A percentile compares a stretch with the other conserved stretches of the same genome.
These are phyloP conservation scores for Spatula clypeata DNA, from an alignment of 2,797 vertebrate species.

Conservation along the genomic window DNA sequence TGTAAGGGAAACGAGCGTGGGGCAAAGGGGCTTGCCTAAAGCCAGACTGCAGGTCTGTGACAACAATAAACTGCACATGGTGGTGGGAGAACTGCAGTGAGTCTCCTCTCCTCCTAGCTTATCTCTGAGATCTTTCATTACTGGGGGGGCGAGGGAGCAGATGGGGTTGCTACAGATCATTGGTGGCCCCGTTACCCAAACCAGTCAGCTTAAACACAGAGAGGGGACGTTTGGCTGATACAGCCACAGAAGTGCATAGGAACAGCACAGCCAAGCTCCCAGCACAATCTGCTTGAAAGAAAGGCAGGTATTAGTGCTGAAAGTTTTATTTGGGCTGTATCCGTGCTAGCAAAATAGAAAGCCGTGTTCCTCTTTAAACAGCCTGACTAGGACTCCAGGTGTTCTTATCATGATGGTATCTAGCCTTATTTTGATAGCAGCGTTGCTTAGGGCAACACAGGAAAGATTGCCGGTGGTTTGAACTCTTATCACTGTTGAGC, in stretches of 20 bases:
- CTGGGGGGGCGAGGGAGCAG: not conserved
- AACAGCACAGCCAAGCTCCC: not conserved
- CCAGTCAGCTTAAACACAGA: not conserved
- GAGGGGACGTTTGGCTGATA: fast-evolving
- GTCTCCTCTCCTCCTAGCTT: not conserved
- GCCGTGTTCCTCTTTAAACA: not conserved
- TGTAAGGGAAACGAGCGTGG: not conserved
- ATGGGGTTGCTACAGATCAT: not conserved
- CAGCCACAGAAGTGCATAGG: not conserved
- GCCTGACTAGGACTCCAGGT: not conserved
- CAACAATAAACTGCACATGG: not conserved
- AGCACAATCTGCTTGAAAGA: not conserved
- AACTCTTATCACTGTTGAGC: conserved; percentile 15
- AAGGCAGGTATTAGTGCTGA: not conserved
- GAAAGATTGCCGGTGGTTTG: not conserved
- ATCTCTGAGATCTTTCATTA: not conserved
- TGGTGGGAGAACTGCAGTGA: not conserved
- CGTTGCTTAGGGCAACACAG: conserved; percentile 31
- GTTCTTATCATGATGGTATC: conserved; percentile 9
- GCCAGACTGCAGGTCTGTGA: not conserved
- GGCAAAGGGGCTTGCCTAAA: not conserved
- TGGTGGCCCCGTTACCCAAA: not conserved
- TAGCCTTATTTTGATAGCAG: conserved; percentile 6
- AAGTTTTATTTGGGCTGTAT: not conserved
- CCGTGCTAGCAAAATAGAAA: not conserved